A percentile compares a stretch with the other conserved stretches of the same genome.
Evolutionary conservation across 2,888 invertebrate genomes (phyloP).

Genomic region (Tortrix viridana): DNA sequence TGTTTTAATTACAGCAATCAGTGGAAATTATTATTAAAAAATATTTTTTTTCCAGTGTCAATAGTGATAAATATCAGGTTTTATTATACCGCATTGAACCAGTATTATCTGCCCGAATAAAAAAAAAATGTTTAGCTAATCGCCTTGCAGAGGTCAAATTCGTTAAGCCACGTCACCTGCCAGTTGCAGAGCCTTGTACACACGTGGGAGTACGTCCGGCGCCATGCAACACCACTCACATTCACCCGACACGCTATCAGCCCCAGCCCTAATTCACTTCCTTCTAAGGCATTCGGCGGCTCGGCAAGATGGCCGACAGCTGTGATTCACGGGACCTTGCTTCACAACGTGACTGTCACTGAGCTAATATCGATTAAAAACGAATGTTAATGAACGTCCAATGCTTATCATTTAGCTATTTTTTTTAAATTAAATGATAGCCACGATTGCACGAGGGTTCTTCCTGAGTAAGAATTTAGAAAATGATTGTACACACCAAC

Average conservation of each 20-base stretch:
- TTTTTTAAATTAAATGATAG: neutral
- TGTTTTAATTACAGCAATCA: too few species aligned
- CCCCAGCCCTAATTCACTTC: conserved; percentile 50
- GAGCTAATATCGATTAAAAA: conserved; percentile 27
- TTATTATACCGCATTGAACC: too few species aligned
- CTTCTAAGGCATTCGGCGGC: conserved; percentile 51
- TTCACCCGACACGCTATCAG: conserved; percentile 40
- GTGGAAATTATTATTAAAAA: too few species aligned
- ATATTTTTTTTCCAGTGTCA: too few species aligned
- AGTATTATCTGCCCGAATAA: too few species aligned
- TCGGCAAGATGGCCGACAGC: conserved; percentile 38
- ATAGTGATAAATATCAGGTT: too few species aligned
- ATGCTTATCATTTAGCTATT: conserved; percentile 12
- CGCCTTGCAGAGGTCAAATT: conserved; percentile 5
- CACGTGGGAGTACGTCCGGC: conserved; percentile 31
- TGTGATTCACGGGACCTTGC: conserved; percentile 30
- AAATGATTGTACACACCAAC: too few species aligned
- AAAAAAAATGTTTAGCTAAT: neutral
- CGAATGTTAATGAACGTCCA: conserved; percentile 11
- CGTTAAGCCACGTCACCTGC: conserved; percentile 17
- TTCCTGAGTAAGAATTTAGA: neutral
- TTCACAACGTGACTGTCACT: conserved; percentile 2
- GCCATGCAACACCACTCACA: conserved; percentile 37
- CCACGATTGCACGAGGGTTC: neutral
- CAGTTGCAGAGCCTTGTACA: conserved; percentile 10